Evolutionary conservation across 2,888 invertebrate species (phyloP).

Genomic region (Oasisia sp.): DNA sequence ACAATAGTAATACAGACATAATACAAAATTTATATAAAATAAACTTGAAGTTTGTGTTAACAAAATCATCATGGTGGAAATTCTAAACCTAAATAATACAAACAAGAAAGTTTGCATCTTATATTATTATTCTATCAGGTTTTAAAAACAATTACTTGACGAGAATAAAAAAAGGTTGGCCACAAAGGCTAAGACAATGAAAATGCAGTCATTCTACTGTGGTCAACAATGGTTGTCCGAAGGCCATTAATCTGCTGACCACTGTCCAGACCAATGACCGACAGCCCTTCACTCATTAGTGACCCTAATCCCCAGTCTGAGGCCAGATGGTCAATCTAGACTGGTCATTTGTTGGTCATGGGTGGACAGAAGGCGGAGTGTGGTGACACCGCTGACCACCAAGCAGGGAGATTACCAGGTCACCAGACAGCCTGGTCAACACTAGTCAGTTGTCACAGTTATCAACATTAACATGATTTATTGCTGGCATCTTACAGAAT

Average conservation of each 20-base stretch:
- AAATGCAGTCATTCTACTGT: neutral
- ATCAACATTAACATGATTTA: neutral
- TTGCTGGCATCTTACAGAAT: neutral
- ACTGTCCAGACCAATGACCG: neutral
- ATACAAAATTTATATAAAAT: too few species aligned
- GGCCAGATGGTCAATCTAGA: slow-evolving; percentile 13
- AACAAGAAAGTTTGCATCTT: too few species aligned
- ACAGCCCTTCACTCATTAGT: neutral
- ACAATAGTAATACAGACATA: too few species aligned
- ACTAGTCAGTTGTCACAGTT: neutral
- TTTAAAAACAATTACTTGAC: neutral
- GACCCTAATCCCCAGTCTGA: neutral
- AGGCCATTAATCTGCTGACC: neutral
- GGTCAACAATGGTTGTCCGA: neutral
- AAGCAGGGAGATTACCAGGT: neutral
- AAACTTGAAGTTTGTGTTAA: too few species aligned
- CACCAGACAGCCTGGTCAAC: neutral
- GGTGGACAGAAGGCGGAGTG: neutral
- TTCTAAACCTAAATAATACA: too few species aligned
- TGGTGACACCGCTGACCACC: neutral
- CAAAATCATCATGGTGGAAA: too few species aligned
- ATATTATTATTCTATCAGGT: too few species aligned
- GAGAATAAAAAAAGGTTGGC: neutral
- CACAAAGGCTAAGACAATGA: neutral
- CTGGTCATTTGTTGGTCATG: neutral